Evolutionary conservation across 1,140 invertebrate species (phyloP).

Genomic region (Whitmania pigra): DNA sequence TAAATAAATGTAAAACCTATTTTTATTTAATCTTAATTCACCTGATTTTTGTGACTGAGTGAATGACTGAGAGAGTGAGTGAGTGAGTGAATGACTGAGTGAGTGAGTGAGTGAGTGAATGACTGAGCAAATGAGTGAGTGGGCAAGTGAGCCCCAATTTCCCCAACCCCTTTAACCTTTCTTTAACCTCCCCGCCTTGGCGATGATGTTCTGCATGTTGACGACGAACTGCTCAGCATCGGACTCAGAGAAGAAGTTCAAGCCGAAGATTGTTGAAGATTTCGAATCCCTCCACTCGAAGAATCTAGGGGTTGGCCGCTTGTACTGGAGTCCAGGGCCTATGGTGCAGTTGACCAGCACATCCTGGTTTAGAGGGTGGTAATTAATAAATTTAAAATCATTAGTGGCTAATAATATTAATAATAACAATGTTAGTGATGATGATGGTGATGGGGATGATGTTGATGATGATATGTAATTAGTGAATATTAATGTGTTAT

Average conservation of each 20-base stretch:
- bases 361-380: not conserved
- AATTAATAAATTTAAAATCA: not conserved
- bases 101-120: constrained; percentile 11
- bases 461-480: no score
- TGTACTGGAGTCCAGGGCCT: not conserved
- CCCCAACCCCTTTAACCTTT: no score
- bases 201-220: not conserved
- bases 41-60: not conserved
- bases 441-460: no score
- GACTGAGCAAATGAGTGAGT: not conserved
- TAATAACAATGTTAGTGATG: no score
- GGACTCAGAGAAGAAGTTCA: not conserved
- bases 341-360: not conserved
- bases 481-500: no score
- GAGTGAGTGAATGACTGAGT: constrained; percentile 7
- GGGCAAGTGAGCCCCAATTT: not conserved
- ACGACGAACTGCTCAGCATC: not conserved
- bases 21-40: no score
- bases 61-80: constrained; percentile 2
- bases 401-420: no score
- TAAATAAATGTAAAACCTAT: no score
- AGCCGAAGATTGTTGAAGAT: not conserved
- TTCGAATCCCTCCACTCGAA: not conserved
- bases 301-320: not conserved
- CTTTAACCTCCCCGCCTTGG: not conserved